phyloP scores from a whole-genome alignment of 1,140 invertebrate genomes.

The Caerostris extrusa region DNA sequence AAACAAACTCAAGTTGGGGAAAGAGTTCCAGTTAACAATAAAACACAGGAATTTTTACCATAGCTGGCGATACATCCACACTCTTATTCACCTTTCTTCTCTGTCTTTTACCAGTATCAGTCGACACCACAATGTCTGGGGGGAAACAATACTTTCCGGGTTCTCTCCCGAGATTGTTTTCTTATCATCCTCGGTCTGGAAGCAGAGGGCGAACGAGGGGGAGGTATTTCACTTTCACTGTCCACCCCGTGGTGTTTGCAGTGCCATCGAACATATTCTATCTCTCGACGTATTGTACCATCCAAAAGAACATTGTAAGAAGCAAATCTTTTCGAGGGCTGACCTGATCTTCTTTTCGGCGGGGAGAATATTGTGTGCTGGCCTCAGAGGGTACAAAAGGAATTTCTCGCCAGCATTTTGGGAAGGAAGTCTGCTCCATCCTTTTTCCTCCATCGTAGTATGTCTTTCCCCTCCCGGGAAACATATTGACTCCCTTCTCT shows the following conservation, averaged over 20 bases:
- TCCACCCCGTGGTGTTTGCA: neutral
- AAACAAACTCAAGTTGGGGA: too few relatives aligned
- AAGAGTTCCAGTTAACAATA: too few relatives aligned
- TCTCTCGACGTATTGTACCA: neutral
- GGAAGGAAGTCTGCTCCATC: neutral
- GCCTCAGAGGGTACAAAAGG: neutral
- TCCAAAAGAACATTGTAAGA: neutral
- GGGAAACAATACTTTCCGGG: too few relatives aligned
- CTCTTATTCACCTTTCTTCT: too few relatives aligned
- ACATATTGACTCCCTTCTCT: neutral
- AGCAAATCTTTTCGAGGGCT: conserved; percentile 11
- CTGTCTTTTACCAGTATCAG: too few relatives aligned
- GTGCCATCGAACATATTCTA: neutral
- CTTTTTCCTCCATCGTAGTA: neutral
- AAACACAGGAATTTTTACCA: too few relatives aligned
- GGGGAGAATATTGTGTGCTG: neutral
- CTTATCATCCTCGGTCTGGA: too few relatives aligned
- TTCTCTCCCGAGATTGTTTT: too few relatives aligned
- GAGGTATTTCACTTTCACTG: neutral
- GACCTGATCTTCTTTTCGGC: neutral
- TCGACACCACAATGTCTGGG: too few relatives aligned
- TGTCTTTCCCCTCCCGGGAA: neutral
- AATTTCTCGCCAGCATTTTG: neutral
- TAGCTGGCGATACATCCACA: too few relatives aligned
- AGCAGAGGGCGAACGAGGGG: too few relatives aligned